Conservation (phyloP, 2,113 vertebrate genomes). For the Rhinopomastus cyanomelas region DNA sequence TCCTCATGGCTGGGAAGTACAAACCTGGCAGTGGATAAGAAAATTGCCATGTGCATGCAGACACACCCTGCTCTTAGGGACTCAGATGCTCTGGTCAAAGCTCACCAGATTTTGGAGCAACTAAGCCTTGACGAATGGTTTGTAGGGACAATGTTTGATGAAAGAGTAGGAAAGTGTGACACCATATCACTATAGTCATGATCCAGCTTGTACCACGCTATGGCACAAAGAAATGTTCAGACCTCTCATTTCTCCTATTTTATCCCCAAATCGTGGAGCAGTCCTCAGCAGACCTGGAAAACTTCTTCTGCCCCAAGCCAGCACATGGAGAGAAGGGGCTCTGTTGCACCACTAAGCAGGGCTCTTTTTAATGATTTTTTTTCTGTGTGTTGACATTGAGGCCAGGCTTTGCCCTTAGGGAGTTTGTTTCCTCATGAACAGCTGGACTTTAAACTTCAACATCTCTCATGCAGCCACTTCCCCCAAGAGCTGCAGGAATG, state of each 20-base stretch:
- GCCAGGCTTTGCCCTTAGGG: background rate
- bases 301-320: background rate
- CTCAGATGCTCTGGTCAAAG: background rate
- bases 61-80: background rate
- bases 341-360: background rate
- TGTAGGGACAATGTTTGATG: accelerated
- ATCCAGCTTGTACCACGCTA: background rate
- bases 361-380: background rate
- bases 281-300: background rate
- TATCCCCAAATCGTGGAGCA: background rate
- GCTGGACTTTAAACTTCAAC: constrained; percentile 70
- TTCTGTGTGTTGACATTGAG: constrained; percentile 12
- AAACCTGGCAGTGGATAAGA: background rate
- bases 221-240: background rate
- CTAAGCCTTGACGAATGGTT: background rate
- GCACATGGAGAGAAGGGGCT: accelerated
- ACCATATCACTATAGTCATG: background rate
- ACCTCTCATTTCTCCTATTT: accelerated
- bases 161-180: background rate
- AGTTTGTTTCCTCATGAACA: constrained; percentile 39
- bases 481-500: background rate
- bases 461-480: background rate
- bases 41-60: background rate
- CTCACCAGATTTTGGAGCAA: background rate
- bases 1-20: background rate